phyloP scores from a whole-genome alignment of 1,140 invertebrate genomes.

The Drosophila funebris region DNA sequence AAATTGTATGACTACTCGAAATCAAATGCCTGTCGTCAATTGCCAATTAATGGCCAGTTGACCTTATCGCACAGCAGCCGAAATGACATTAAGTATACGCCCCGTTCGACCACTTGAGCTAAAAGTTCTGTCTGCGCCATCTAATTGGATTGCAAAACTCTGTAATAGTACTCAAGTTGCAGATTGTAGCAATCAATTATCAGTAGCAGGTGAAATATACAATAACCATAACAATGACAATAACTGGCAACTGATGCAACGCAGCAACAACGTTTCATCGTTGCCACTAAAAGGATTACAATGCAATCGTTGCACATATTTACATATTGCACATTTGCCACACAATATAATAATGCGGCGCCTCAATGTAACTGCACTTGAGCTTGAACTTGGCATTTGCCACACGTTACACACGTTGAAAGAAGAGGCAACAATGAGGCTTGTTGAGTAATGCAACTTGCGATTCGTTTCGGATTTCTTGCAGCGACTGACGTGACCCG shows the following conservation, averaged over 20 bases:
- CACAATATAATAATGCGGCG: constrained; percentile 20
- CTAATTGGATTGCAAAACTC: constrained; percentile 68
- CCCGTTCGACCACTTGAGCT: constrained; percentile 20
- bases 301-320: constrained; percentile 18
- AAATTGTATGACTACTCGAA: constrained; percentile 62
- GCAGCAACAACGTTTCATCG: background rate
- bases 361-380: constrained; percentile 49
- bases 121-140: constrained; percentile 1
- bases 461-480: background rate
- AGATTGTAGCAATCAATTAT: constrained; percentile 63
- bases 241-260: constrained; percentile 11
- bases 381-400: constrained; percentile 75
- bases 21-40: constrained; percentile 76
- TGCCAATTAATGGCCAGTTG: constrained; percentile 72
- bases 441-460: too few relatives aligned
- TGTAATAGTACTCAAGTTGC: constrained; percentile 21
- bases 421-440: background rate
- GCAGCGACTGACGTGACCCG: too few relatives aligned
- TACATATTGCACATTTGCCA: constrained; percentile 43
- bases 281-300: constrained; percentile 48
- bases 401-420: constrained; percentile 22
- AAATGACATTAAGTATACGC: constrained; percentile 64
- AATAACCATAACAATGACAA: background rate
- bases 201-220: constrained; percentile 19
- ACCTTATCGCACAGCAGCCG: constrained; percentile 56